Evolutionary conservation across 2,797 vertebrate species (phyloP).

Genomic region (Clarias pachynema): DNA sequence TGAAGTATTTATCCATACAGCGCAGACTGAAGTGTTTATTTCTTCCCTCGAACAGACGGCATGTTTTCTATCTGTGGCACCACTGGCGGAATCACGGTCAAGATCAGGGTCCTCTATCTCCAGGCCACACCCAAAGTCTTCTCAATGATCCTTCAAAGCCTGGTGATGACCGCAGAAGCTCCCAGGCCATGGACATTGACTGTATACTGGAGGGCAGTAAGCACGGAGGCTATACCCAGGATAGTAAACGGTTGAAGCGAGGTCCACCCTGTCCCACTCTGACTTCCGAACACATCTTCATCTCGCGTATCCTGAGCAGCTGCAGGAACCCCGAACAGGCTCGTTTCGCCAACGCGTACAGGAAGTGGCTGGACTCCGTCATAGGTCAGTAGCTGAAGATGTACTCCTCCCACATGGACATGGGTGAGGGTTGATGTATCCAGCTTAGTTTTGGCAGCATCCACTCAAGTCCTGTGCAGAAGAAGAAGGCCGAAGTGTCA

Average conservation of each 20-base stretch:
- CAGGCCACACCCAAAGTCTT: slow-evolving; percentile 58
- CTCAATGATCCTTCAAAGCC: slow-evolving; percentile 55
- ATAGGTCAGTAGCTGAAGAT: slow-evolving; percentile 75
- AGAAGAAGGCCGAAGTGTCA: slow-evolving; percentile 44
- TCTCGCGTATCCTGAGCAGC: slow-evolving; percentile 77
- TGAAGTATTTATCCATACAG: not conserved
- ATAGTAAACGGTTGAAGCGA: slow-evolving; percentile 90
- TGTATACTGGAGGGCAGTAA: slow-evolving; percentile 75
- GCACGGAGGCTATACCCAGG: slow-evolving; percentile 80
- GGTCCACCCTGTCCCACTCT: slow-evolving; percentile 74
- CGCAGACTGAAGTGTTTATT: not conserved
- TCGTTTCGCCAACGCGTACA: slow-evolving; percentile 88
- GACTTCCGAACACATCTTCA: slow-evolving; percentile 83
- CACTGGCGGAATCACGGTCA: slow-evolving; percentile 76
- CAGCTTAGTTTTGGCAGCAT: slow-evolving; percentile 35
- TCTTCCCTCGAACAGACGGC: slow-evolving; percentile 75
- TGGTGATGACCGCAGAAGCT: slow-evolving; percentile 32
- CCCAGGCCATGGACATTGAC: slow-evolving; percentile 86
- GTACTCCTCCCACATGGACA: slow-evolving; percentile 27
- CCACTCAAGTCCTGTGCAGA: not conserved
- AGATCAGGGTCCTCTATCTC: slow-evolving; percentile 49
- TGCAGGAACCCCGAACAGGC: slow-evolving; percentile 84
- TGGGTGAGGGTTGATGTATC: slow-evolving; percentile 54
- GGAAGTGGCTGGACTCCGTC: slow-evolving; percentile 90
- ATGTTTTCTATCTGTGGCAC: slow-evolving; percentile 88